These are phyloP conservation scores for Tiphia femorata DNA, from an alignment of 2,888 invertebrate genomes.

Conservation along the genomic window DNA sequence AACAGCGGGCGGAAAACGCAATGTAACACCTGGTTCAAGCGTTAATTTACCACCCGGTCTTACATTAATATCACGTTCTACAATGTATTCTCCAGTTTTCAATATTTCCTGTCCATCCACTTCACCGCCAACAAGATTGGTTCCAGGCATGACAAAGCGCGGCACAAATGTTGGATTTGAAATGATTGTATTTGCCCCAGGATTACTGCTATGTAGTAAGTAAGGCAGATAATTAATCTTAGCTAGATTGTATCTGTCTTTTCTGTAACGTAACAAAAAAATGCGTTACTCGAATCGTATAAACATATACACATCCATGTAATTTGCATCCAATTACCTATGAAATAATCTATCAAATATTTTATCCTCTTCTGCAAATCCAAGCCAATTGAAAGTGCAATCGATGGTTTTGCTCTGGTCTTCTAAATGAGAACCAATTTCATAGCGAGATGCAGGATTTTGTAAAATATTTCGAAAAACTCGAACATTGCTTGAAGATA, in stretches of 20 bases:
- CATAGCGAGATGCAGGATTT: constrained; percentile 91
- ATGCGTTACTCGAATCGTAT: no score
- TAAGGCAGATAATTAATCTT: constrained; percentile 93
- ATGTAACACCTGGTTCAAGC: constrained; percentile 87
- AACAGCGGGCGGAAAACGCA: constrained; percentile 92
- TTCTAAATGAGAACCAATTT: constrained; percentile 94
- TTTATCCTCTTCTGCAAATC: constrained; percentile 79
- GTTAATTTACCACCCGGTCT: constrained; percentile 92
- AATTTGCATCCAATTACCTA: constrained; percentile 50
- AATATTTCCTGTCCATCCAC: constrained; percentile 91
- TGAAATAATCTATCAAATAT: constrained; percentile 84
- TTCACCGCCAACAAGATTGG: constrained; percentile 87
- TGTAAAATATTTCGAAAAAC: constrained; percentile 92
- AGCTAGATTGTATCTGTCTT: constrained; percentile 95
- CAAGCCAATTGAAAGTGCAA: constrained; percentile 95
- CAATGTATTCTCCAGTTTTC: constrained; percentile 88
- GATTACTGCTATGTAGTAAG: constrained; percentile 89
- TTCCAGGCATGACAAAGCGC: constrained; percentile 79
- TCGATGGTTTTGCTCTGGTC: constrained; percentile 95
- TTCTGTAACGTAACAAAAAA: constrained; percentile 70
- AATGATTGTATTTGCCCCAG: constrained; percentile 87
- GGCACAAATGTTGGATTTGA: constrained; percentile 83
- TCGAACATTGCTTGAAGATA: constrained; percentile 91
- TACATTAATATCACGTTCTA: constrained; percentile 94
- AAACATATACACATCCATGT: background rate